A percentile compares a stretch with the other conserved stretches of the same genome.
These are phyloP conservation scores for Rhabditophanes sp. DNA, from an alignment of 2,888 invertebrate genomes.

Conservation along the genomic window DNA sequence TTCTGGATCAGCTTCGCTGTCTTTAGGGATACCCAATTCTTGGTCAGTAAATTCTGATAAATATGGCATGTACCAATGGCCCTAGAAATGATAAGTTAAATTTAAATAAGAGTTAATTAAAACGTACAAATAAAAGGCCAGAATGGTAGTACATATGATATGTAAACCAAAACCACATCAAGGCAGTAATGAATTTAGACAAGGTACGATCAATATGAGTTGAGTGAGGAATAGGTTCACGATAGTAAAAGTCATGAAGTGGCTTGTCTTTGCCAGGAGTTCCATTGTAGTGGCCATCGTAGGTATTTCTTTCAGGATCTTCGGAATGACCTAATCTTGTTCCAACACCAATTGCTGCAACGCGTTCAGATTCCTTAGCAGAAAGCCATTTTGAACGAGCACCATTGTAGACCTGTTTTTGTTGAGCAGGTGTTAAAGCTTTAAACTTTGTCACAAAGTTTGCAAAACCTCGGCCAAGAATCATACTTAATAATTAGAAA, in stretches of 20 bases:
- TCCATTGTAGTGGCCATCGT: slow-evolving; percentile 29
- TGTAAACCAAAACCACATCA: slow-evolving; percentile 35
- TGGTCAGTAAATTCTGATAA: slow-evolving; percentile 36
- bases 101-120: background rate
- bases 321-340: slow-evolving; percentile 27
- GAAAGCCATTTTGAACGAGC: too few species aligned
- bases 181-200: slow-evolving; percentile 22
- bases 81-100: slow-evolving; percentile 14
- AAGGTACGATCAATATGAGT: slow-evolving; percentile 32
- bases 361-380: too few species aligned
- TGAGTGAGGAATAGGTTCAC: slow-evolving; percentile 26
- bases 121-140: slow-evolving; percentile 22
- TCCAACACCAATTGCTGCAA: slow-evolving; percentile 13
- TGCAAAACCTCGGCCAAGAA: too few species aligned
- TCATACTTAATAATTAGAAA: too few species aligned
- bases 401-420: too few species aligned
- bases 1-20: slow-evolving; percentile 37
- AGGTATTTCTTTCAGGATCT: slow-evolving; percentile 31
- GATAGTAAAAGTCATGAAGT: slow-evolving; percentile 30
- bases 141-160: slow-evolving; percentile 42
- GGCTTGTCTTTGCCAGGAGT: slow-evolving; percentile 26
- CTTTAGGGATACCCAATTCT: slow-evolving; percentile 42
- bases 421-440: too few species aligned
- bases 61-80: slow-evolving; percentile 42
- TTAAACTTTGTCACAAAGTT: too few species aligned